Base-by-base conservation (phyloP, 2,888 invertebrate genomes). In the Cryptophagus acutangulus region DNA sequence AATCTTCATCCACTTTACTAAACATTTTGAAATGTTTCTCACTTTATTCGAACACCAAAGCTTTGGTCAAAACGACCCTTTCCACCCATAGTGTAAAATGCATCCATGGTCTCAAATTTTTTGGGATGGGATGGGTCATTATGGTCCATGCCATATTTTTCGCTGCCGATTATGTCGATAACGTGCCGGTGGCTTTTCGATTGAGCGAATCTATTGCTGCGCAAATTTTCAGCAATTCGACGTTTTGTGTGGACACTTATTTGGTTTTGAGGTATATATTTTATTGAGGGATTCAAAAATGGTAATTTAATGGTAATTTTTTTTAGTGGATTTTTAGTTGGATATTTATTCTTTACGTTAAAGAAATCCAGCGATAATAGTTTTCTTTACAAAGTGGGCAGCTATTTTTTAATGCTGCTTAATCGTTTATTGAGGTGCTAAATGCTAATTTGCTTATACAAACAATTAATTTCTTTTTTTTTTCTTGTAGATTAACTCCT, bases 121-220 rank as follows among this genome's bases (percentile, higher is more conserved):
- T 78, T 13, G 71, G 74, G 12, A 76, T 79, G 73, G 49, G 71
- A 17, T 78, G 78, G 75, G 74, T 79, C 13, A 71, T 78, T 30
- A 57, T 73, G 42, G 73, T 71, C 1, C 78, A 79, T 49, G 69
- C 72, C 3, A 43, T 70, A 8, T 70, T 63, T 46, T 75, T 69
- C 49, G 63, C 65, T 48, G 53, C 56, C 2, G 68, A 71, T 40
- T 69, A 59, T 35, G 50, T 62, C 1, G 68, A 66, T 29, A 73
- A 74, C 49, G 64, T 65, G 35, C 48, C 65, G 2, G 54, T 57
- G 46, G 58, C 61, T 1, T 68, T 58, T 49, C 52, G 67, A 40
- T 41, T 69, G 45, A 57, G 66, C 1, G 66, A 69, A 42, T 58
- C 56, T 20, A 59, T 71, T 26, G 45, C 57, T 1, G 50, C 62